Evolutionary conservation across 1,140 invertebrate species (phyloP), one percentile per base, ranked within the genome.

Genomic region (Drosophila sechellia): DNA sequence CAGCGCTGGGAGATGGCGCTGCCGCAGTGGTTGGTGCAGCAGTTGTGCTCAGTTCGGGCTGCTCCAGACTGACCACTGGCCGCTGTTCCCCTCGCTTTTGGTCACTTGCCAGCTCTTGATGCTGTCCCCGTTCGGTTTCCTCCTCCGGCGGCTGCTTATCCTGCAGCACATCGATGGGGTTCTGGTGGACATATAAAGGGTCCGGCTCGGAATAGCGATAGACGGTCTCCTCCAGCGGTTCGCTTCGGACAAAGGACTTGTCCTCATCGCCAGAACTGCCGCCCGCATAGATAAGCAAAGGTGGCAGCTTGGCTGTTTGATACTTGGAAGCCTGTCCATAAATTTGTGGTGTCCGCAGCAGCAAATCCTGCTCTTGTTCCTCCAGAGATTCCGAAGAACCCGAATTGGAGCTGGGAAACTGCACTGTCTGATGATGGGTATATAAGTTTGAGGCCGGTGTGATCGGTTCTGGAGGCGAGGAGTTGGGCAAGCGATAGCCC

Each of bases 171-270:
- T 81, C 71, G 2, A 77, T 58, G 13, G 83, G 71, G 61, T 77
- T 72, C 39, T 87, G 52, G 52, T 92, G 75, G 4, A 77, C 58
- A 76, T 93, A 92, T 22, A 93, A 53, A 5, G 92, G 92, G 91
- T 93, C 92, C 6, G 90, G 84, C 57, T 93, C 92, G 0, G 92
- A 93, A 61, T 91, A 93, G 13, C 76, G 79, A 49, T 89, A 78
- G 5, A 85, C 52, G 0, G 90, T 72, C 72, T 84, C 77, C 49
- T 90, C 79, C 2, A 91, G 60, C 15, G 84, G 86, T 34, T 92
- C 87, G 70, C 90, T 92, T 6, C 90, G 84, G 43, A 86, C 74
- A 75, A 92, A 92, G 13, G 78, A 52, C 55, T 89, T 90, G 17
- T 79, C 68, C 1, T 74, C 71, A 5, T 91, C 63, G 12, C 64